Evolutionary conservation across 2,888 invertebrate species (phyloP), one percentile per base, ranked within the genome.

Genomic region (Philopedon plagiatum): DNA sequence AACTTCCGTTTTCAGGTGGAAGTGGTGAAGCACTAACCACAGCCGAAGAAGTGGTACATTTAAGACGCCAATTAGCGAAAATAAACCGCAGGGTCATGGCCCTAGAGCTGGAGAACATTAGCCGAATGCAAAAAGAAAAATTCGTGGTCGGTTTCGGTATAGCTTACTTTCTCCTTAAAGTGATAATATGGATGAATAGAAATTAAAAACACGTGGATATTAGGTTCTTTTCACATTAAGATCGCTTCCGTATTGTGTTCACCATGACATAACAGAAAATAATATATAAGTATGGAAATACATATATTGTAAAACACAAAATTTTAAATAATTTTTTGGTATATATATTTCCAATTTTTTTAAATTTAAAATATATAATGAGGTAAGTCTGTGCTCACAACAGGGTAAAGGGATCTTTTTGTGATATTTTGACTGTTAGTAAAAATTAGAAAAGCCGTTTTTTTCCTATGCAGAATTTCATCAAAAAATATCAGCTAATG

Each of bases 61-160:
- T 96, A 80, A 90, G 95, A 73, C 89, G 94, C 57, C 96, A 96
- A 86, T 90, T 97, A 81, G 93, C 94, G 19, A 95, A 96, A 84
- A 84, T 97, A 75, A 95, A 95, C 84, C 90, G 96, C 56, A 91
- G 97, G 18, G 92, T 97, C 7, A 91, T 95, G 87, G 91, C 93
- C 5, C 90, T 97, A 75, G 97, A 97, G 86, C 89, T 95, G 74
- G 96, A 96, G 80, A 92, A 93, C 82, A 87, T 93, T 78, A 93
- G 94, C 81, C 89, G 95, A 71, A 91, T 94, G 80, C 95, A 96
- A 83, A 91, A 94, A 77, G 97, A 97, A 82, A 93, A 96, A 82
- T 90, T 96, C 79, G 88, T 95, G 54, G 95, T 94, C 83, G 93
- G 94, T 71, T 86, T 95, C 78, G 94, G 96, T 26, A 88, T 96